phyloP scores from a whole-genome alignment of 2,113 vertebrate species.

The Oreotrochilus melanogaster region DNA sequence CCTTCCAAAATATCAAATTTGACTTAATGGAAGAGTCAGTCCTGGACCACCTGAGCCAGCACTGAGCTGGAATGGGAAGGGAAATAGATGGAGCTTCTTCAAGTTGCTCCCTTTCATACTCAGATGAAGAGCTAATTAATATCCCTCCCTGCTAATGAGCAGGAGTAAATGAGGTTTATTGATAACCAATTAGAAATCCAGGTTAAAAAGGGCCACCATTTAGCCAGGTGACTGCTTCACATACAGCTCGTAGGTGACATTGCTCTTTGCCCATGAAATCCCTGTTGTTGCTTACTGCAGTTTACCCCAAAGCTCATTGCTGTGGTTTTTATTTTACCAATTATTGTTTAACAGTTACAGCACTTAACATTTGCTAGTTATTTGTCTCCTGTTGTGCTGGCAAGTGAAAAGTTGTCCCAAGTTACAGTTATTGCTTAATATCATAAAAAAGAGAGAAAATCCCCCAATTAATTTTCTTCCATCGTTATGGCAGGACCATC shows the following conservation, averaged over 20 bases:
- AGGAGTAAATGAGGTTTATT: not conserved
- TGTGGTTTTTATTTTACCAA: not conserved
- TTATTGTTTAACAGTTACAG: not conserved
- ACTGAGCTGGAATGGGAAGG: not conserved
- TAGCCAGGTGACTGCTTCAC: not conserved
- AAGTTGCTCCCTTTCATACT: not conserved
- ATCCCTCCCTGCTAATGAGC: not conserved
- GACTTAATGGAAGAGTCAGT: not conserved
- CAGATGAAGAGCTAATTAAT: not conserved
- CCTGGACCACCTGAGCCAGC: not conserved
- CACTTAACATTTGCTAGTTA: not conserved
- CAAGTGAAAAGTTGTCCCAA: not conserved
- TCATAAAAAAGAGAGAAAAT: not conserved
- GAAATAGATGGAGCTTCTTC: not conserved
- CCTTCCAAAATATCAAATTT: not conserved
- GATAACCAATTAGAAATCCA: not conserved
- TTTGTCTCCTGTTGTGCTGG: not conserved
- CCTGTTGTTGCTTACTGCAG: not conserved
- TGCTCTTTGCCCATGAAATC: not conserved
- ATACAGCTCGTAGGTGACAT: not conserved
- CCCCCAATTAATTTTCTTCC: not conserved
- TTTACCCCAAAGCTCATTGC: not conserved
- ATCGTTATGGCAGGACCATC: slow-evolving; percentile 23
- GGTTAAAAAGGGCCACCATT: not conserved
- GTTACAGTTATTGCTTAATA: not conserved